Percentiles rank a stretch among this genome's conserved stretches.
Conservation (phyloP, 2,113 vertebrate species). For the Microcebus jonahi region DNA sequence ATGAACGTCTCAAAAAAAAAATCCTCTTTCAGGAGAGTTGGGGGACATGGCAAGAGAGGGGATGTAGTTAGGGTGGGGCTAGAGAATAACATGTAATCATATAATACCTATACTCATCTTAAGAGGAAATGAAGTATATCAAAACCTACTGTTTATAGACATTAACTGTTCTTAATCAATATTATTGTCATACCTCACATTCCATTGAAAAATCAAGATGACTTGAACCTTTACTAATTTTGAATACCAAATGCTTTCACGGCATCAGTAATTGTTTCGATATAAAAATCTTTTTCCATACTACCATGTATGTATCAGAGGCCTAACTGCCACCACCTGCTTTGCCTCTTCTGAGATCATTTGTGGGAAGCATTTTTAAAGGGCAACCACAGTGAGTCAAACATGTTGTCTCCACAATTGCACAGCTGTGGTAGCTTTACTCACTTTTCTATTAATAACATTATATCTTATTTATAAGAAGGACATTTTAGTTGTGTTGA, state of each 20-base stretch:
- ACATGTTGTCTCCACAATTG: neutral
- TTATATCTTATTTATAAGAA: conserved; percentile 67
- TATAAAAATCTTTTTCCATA: conserved; percentile 22
- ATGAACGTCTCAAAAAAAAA: conserved; percentile 39
- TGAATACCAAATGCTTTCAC: conserved; percentile 52
- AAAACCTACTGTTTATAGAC: neutral
- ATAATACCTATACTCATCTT: neutral
- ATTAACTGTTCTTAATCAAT: neutral
- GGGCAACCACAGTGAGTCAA: conserved; percentile 18
- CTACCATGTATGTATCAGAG: neutral
- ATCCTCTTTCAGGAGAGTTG: neutral
- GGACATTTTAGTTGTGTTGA: conserved; percentile 53
- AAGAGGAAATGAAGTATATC: neutral
- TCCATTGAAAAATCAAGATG: conserved; percentile 1
- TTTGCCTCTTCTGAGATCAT: conserved; percentile 12
- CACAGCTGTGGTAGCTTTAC: conserved; percentile 47
- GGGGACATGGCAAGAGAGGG: neutral
- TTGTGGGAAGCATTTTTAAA: conserved; percentile 29
- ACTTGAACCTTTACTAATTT: conserved; percentile 19
- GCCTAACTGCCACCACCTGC: neutral
- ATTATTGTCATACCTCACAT: neutral
- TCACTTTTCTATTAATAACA: conserved; percentile 44
- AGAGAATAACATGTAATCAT: neutral
- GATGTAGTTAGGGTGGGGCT: neutral
- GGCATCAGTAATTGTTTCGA: conserved; percentile 26